A percentile compares a stretch with the other conserved stretches of the same genome.
Conservation (phyloP, 2,797 vertebrate species). For the Alectoris magna region DNA sequence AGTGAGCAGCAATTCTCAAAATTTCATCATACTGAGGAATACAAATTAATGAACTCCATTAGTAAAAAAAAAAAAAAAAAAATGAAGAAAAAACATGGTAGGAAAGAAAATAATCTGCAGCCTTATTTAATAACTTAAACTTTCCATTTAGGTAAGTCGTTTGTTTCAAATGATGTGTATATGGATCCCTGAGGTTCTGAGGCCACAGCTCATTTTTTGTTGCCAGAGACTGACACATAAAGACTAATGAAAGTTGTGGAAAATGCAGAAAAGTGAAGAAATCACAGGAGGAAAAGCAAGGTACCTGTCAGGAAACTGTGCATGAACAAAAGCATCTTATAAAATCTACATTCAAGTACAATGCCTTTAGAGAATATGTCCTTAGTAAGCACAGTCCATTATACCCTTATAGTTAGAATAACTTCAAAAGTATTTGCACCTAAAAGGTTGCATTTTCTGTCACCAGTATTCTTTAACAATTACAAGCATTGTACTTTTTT, state of each 20-base stretch:
- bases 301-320: not conserved
- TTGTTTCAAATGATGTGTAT: not conserved
- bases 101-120: not conserved
- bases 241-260: not conserved
- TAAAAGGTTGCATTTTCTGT: conserved; percentile 11
- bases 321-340: not conserved
- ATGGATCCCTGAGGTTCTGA: not conserved
- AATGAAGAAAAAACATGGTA: not conserved
- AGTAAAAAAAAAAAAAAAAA: not conserved
- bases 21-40: not conserved
- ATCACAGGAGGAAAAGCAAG: not conserved
- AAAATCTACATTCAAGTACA: not conserved
- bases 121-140: not conserved
- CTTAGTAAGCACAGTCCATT: conserved; percentile 9
- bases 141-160: conserved; percentile 1
- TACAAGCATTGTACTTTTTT: not conserved
- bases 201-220: conserved; percentile 9
- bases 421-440: conserved; percentile 15
- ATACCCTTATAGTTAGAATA: not conserved
- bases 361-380: not conserved
- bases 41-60: not conserved
- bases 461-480: not conserved
- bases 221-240: not conserved
- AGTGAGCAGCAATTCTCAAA: not conserved
- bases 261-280: conserved; percentile 29